Conservation (phyloP, 2,113 vertebrate genomes). For the Megaceryle torquata region DNA sequence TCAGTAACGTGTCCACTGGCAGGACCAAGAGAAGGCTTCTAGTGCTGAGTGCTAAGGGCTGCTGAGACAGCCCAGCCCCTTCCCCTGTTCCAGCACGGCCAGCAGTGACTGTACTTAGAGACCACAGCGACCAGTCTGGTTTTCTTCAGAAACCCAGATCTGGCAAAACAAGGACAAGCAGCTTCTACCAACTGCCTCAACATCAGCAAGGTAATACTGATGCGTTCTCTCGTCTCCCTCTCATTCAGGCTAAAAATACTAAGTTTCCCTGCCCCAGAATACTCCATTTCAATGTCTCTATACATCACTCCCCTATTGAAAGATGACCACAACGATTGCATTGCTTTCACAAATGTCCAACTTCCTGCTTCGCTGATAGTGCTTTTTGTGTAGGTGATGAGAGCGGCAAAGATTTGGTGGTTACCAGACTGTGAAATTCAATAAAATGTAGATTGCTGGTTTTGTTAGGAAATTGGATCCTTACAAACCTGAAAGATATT, state of each 20-base stretch:
- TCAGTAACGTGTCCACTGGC: neutral
- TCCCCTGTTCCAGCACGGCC: neutral
- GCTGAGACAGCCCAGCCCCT: neutral
- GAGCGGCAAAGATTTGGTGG: neutral
- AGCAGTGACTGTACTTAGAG: neutral
- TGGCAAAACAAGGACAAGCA: neutral
- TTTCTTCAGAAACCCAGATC: neutral
- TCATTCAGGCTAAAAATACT: neutral
- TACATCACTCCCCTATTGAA: neutral
- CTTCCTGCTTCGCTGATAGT: neutral
- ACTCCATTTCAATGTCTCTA: neutral
- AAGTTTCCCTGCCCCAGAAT: neutral
- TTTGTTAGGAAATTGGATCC: neutral
- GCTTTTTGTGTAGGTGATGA: neutral
- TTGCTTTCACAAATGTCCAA: neutral
- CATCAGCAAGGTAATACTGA: neutral
- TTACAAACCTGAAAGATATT: neutral
- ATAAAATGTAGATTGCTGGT: neutral
- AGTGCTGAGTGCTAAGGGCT: neutral
- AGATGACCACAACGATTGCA: neutral
- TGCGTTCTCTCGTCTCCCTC: neutral
- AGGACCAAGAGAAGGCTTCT: neutral
- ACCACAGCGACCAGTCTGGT: neutral
- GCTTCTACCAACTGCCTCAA: neutral
- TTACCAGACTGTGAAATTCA: neutral